Evolutionary conservation across 2,113 vertebrate genomes (phyloP).

Genomic region (Craseonycteris thonglongyai): DNA sequence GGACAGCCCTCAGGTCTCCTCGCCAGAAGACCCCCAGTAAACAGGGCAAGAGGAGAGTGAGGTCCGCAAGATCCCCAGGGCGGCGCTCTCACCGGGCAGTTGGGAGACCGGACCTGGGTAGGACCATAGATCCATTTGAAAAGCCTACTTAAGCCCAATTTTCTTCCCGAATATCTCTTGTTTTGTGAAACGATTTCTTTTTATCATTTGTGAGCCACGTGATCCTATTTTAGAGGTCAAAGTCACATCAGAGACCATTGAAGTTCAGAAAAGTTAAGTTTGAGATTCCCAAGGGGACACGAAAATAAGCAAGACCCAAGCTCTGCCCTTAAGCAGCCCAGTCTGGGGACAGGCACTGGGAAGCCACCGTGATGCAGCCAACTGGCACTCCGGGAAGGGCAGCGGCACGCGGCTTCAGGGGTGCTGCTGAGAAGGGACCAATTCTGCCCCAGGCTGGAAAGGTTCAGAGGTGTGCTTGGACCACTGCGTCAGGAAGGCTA

Average conservation of each 20-base stretch:
- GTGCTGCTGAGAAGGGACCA: neutral
- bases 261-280: neutral
- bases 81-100: neutral
- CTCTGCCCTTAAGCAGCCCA: neutral
- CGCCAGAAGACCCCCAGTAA: neutral
- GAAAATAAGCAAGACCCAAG: neutral
- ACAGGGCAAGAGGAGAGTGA: neutral
- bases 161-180: neutral
- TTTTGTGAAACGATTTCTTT: neutral
- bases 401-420: neutral
- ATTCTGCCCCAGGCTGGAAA: neutral
- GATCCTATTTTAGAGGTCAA: neutral
- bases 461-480: neutral
- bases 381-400: too few species aligned
- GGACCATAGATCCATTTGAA: neutral
- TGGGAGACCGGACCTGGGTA: neutral
- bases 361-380: too few species aligned
- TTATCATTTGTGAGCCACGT: neutral
- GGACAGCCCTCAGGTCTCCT: neutral
- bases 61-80: neutral
- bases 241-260: neutral
- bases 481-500: neutral
- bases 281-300: neutral
- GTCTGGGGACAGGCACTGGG: neutral
- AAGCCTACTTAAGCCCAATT: neutral